Base-by-base conservation (phyloP, 1,140 invertebrate species). In the Arctopsyche grandis region DNA sequence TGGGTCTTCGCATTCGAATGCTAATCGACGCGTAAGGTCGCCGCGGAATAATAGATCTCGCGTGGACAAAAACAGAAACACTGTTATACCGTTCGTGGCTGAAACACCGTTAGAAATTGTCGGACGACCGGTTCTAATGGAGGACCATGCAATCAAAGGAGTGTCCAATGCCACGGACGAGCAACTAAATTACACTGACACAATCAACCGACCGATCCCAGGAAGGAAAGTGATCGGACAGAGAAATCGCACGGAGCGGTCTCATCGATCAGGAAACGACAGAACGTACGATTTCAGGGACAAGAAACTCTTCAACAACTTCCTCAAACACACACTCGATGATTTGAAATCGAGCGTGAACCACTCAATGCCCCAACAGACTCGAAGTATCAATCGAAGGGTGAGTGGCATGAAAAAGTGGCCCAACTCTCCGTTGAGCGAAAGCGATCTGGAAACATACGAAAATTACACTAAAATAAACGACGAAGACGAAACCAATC, bases 211-310 rank as follows among this genome's bases (percentile, higher is more conserved):
- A 26, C 19, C 63, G 19, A 56, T 29, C 76, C 10, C 16, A 46
- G 80, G 73, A 78, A 78, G 75, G 71, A 79, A 79, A 79, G 80
- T 44, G 73, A 69, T 52, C 24, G 76, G 70, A 48, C 48, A 19
- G 71, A 69, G 24, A 66, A 81, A 76, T 16, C 77, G 24, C 48
- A 38, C 29, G 3, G 7, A 19, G 9, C 48, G 48, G 12, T 12
- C 19, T 5, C 22, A 5, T 12, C 21, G 26, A 24, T 24, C 9
- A 24, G 21, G 26, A 71, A 77, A 26, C 71, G 26, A 29, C 60
- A 78, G 44, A 10, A 16, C 14, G 29, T 69, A 43, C 21, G 43
- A 69, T 71, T 22, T 71, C 4, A 78, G 43, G 21, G 78, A 79
- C 43, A 73, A 21, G 52, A 75, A 58, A 9, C 7, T 74, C 9